Percentiles rank a stretch among this genome's conserved stretches.
These are phyloP conservation scores for Greenwoodochromis staneri DNA, from an alignment of 2,113 vertebrate species.

Conservation along the genomic window DNA sequence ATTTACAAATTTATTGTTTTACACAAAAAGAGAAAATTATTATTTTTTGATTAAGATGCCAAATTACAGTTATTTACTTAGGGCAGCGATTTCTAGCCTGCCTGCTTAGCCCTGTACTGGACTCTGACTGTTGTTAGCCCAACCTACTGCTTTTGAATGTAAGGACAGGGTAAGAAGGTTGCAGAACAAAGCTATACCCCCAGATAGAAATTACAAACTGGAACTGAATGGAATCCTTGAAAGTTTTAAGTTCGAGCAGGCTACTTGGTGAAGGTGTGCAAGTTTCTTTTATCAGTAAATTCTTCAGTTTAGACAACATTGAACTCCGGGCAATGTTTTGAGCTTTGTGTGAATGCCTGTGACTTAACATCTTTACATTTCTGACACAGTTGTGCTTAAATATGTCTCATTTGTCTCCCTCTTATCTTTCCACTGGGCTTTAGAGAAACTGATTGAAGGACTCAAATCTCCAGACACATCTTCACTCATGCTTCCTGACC, in stretches of 20 bases:
- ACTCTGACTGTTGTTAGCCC: not conserved
- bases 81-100: not conserved
- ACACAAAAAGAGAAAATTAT: not conserved
- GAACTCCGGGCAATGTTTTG: not conserved
- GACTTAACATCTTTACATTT: not conserved
- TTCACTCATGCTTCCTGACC: slow-evolving; percentile 89
- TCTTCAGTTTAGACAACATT: not conserved
- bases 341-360: not conserved
- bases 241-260: not conserved
- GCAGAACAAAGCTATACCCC: not conserved
- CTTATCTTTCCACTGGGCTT: not conserved
- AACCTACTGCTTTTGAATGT: not conserved
- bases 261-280: not conserved
- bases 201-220: not conserved
- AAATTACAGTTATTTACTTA: not conserved
- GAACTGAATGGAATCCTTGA: not conserved
- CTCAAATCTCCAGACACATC: slow-evolving; percentile 95
- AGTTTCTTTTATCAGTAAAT: not conserved
- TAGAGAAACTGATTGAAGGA: slow-evolving; percentile 98
- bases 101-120: not conserved
- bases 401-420: not conserved
- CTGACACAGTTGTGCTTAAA: not conserved
- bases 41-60: not conserved
- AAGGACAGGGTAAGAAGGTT: not conserved
- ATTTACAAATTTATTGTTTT: not conserved